Conservation (phyloP, 2,888 invertebrate species). For the Pseudeuparius sepicola region DNA sequence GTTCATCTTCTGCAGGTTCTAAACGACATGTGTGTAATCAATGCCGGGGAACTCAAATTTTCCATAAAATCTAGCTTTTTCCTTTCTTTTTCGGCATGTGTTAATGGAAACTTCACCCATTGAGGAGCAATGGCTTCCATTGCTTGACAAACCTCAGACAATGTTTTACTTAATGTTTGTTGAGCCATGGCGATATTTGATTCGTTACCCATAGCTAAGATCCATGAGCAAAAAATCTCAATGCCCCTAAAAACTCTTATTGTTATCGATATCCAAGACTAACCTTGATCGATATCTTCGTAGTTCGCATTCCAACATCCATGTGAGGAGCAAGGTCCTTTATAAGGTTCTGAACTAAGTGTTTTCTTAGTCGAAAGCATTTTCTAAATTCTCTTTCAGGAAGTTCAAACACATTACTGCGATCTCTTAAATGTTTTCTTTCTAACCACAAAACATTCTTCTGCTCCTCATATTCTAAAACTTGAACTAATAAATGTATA, state of each 20-base stretch:
- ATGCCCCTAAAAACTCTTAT: no score
- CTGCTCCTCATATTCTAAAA: background rate
- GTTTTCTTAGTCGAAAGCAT: slow-evolving; percentile 4
- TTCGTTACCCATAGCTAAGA: no score
- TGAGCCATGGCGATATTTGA: no score
- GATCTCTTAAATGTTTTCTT: slow-evolving; percentile 3
- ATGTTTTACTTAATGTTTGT: slow-evolving; percentile 2
- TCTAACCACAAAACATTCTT: slow-evolving; percentile 2
- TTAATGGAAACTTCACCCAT: slow-evolving; percentile 6
- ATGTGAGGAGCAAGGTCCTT: slow-evolving; percentile 3
- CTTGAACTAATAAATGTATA: slow-evolving; percentile 4
- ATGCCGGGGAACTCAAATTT: no score
- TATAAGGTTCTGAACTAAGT: slow-evolving; percentile 3
- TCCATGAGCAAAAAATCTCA: no score
- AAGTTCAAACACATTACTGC: slow-evolving; percentile 4
- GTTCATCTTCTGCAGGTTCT: no score
- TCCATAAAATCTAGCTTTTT: slow-evolving; percentile 7
- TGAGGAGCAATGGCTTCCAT: slow-evolving; percentile 8
- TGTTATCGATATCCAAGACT: no score
- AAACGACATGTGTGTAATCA: no score
- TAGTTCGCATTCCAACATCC: no score
- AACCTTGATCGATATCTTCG: no score
- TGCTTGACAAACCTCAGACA: slow-evolving; percentile 4
- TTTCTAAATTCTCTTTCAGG: slow-evolving; percentile 7
- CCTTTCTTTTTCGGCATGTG: slow-evolving; percentile 2